A percentile compares a stretch with the other conserved stretches of the same genome.
Conservation (phyloP, 2,888 invertebrate species). For the Mechanitis messenoides region DNA sequence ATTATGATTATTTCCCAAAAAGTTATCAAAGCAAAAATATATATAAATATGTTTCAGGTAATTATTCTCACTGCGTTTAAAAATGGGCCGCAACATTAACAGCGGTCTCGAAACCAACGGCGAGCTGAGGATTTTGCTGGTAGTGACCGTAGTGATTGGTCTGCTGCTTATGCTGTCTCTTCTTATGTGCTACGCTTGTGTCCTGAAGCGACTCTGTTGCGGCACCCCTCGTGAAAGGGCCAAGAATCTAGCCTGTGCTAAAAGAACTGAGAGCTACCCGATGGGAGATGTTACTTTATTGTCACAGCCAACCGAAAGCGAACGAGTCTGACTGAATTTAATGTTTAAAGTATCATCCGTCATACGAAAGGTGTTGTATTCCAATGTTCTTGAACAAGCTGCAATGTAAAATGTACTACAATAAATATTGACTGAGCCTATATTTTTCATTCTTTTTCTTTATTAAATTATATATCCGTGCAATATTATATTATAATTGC, state of each 20-base stretch:
- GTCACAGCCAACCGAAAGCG: constrained; percentile 79
- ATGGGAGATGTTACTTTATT: constrained; percentile 78
- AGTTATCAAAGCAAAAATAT: not conserved
- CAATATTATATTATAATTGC: no score
- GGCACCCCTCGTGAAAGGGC: constrained; percentile 67
- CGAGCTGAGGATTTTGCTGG: constrained; percentile 76
- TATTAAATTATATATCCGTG: not conserved
- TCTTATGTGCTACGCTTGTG: constrained; percentile 81
- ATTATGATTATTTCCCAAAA: not conserved
- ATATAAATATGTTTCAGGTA: constrained; percentile 26
- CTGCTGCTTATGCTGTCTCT: constrained; percentile 78
- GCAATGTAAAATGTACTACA: constrained; percentile 1
- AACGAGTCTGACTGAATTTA: constrained; percentile 49
- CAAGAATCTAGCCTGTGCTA: constrained; percentile 55
- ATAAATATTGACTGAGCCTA: constrained; percentile 4
- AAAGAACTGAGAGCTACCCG: constrained; percentile 73
- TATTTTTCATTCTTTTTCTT: not conserved
- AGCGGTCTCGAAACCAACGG: constrained; percentile 67
- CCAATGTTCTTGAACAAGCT: not conserved
- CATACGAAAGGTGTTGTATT: not conserved
- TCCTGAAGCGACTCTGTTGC: constrained; percentile 79
- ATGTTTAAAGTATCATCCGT: not conserved
- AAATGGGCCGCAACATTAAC: constrained; percentile 60
- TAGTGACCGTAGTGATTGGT: constrained; percentile 77
- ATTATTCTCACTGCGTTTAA: constrained; percentile 20